phyloP scores from a whole-genome alignment of 2,888 invertebrate genomes.

The Noctua comes region DNA sequence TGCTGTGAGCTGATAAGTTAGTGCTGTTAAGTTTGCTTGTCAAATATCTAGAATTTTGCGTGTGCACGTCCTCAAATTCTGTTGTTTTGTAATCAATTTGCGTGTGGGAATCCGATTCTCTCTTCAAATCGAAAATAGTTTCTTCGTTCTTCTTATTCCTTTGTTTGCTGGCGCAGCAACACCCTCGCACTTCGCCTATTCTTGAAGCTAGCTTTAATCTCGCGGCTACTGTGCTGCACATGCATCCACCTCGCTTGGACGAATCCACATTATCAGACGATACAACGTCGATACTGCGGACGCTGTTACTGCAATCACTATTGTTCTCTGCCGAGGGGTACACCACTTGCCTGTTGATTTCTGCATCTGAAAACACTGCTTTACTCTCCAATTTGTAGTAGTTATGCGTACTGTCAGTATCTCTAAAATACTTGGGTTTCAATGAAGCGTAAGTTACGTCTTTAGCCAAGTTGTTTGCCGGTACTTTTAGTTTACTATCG shows the following conservation, averaged over 20 bases:
- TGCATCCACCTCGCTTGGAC: slow-evolving; percentile 64
- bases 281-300: slow-evolving; percentile 40
- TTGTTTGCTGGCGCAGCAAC: slow-evolving; percentile 68
- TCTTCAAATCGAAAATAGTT: slow-evolving; percentile 73
- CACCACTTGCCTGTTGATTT: slow-evolving; percentile 48
- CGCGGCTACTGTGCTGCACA: slow-evolving; percentile 76
- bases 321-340: slow-evolving; percentile 70
- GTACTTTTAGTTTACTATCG: slow-evolving; percentile 61
- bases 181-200: slow-evolving; percentile 65
- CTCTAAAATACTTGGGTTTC: slow-evolving; percentile 72
- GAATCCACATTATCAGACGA: slow-evolving; percentile 54
- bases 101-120: slow-evolving; percentile 63
- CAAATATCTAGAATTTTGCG: slow-evolving; percentile 72
- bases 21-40: slow-evolving; percentile 62
- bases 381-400: slow-evolving; percentile 71
- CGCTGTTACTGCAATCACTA: slow-evolving; percentile 64
- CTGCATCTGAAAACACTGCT: slow-evolving; percentile 53
- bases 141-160: slow-evolving; percentile 69
- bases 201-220: slow-evolving; percentile 71
- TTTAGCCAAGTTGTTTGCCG: slow-evolving; percentile 69
- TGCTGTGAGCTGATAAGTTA: slow-evolving; percentile 63
- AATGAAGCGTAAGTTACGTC: slow-evolving; percentile 74
- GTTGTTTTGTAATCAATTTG: slow-evolving; percentile 63
- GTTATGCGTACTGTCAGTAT: slow-evolving; percentile 77
- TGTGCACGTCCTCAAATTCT: slow-evolving; percentile 73